Percentiles rank a stretch among this genome's conserved stretches.
phyloP scores from a whole-genome alignment of 2,888 invertebrate genomes.

The Rotaria socialis region DNA sequence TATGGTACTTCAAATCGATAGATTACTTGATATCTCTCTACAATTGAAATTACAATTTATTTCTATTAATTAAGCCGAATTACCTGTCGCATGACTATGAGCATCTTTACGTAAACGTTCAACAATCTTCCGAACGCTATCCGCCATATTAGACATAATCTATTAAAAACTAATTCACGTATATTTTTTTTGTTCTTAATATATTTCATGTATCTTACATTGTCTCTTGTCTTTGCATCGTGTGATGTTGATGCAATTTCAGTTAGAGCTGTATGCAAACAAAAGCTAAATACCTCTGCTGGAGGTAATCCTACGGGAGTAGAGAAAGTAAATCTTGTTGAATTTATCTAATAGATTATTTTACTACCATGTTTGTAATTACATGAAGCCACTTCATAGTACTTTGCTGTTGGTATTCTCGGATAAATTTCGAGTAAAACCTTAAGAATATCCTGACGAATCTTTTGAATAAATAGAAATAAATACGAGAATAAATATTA shows the following conservation, averaged over 20 bases:
- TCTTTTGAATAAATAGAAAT: neutral
- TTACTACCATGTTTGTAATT: neutral
- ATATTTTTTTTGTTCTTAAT: too few relatives aligned
- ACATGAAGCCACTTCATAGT: neutral
- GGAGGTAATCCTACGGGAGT: conserved; percentile 35
- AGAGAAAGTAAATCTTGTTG: neutral
- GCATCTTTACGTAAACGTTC: neutral
- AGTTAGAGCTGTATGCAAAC: conserved; percentile 39
- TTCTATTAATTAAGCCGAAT: neutral
- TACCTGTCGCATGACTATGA: neutral
- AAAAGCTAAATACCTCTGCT: conserved; percentile 44
- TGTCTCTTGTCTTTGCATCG: neutral
- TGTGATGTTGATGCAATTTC: conserved; percentile 31
- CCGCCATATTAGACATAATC: neutral
- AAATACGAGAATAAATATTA: neutral
- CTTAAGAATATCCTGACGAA: neutral
- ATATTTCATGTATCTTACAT: neutral
- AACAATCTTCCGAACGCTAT: neutral
- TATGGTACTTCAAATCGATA: conserved; percentile 25
- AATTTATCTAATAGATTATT: neutral
- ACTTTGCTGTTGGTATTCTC: neutral
- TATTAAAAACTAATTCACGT: neutral
- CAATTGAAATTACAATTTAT: neutral
- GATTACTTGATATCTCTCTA: neutral
- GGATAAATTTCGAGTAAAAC: neutral